Evolutionary conservation across 2,888 invertebrate species (phyloP), one percentile per base, ranked within the genome.

Genomic region (Rhagonycha fulva): DNA sequence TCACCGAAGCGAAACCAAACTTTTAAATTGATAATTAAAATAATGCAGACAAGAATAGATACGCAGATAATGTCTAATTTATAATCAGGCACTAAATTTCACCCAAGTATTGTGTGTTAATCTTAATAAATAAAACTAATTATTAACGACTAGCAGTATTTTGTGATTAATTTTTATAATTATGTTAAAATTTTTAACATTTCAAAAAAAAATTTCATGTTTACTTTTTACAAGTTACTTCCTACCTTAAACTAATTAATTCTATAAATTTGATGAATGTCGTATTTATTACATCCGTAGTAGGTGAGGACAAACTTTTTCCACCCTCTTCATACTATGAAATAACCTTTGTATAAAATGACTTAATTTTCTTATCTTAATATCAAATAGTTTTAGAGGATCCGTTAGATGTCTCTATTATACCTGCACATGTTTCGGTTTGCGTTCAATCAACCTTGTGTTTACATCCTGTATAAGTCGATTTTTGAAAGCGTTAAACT

Each of bases 1-100:
- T 66, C 69, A 74, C 26, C 74, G 63, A 74, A 32, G 60, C 69
- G 66, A 23, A 67, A 74, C 70, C 47, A 14, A 24, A 62, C 66
- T 74, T 70, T 30, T 70, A 74, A 74, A 74, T 74, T 74, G 74
- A 74, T 74, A 74, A 74, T 74, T 74, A 74, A 74, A 74, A 74
- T 74, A 70, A 74, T 70, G 67, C 63, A 70, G 23, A 26, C 60
- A 70, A 67, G 66, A 74, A 61, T 19, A 74, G 70, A 74, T 74
- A 74, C 14, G 24, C 26, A 70, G 26, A 14, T 74, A 74, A 70
- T 63, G 70, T 74, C 63, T 61, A 60, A 70, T 74, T 47, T 70
- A 70, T 74, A 74, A 74, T 74, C 70, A 74, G 67, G 60, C 70
- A 67, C 30, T 67, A 74, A 70, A 70, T 66, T 74, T 47, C 66